Evolutionary conservation across 2,797 vertebrate genomes (phyloP).

Genomic region (Hydrocynus forskahlii): DNA sequence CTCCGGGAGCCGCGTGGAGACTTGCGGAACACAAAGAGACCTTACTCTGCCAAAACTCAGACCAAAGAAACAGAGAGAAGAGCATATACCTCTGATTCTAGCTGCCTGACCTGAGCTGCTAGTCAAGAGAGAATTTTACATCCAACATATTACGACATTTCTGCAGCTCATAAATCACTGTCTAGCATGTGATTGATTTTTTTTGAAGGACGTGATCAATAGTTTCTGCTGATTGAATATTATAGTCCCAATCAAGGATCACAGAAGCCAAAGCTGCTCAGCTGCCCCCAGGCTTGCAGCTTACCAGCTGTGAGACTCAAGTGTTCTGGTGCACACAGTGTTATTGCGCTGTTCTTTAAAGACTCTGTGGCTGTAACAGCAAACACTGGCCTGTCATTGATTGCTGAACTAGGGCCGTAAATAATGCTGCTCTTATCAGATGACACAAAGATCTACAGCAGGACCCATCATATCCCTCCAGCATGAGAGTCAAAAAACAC

Average conservation of each 20-base stretch:
- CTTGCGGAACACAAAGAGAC: constrained; percentile 15
- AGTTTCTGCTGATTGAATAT: constrained; percentile 14
- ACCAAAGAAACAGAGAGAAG: neutral
- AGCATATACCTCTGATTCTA: constrained; percentile 27
- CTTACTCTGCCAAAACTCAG: constrained; percentile 24
- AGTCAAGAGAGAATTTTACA: neutral
- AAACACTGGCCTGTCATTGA: neutral
- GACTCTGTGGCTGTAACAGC: neutral
- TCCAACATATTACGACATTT: neutral
- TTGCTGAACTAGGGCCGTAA: neutral
- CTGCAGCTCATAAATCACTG: neutral
- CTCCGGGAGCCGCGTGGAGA: constrained; percentile 28
- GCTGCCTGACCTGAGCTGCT: neutral
- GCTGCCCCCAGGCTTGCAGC: neutral
- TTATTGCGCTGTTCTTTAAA: neutral
- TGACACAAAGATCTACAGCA: neutral
- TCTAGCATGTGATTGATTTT: neutral
- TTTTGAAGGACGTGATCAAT: constrained; percentile 7
- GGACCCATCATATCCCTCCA: neutral
- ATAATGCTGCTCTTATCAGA: neutral
- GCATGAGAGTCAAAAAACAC: neutral
- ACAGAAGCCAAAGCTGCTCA: neutral
- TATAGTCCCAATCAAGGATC: constrained; percentile 6
- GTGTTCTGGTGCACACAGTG: neutral
- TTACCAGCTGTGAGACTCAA: neutral